Percentiles rank a stretch among this genome's conserved stretches.
These are phyloP conservation scores for Antennarius striatus DNA, from an alignment of 2,113 vertebrate species.

Conservation along the genomic window DNA sequence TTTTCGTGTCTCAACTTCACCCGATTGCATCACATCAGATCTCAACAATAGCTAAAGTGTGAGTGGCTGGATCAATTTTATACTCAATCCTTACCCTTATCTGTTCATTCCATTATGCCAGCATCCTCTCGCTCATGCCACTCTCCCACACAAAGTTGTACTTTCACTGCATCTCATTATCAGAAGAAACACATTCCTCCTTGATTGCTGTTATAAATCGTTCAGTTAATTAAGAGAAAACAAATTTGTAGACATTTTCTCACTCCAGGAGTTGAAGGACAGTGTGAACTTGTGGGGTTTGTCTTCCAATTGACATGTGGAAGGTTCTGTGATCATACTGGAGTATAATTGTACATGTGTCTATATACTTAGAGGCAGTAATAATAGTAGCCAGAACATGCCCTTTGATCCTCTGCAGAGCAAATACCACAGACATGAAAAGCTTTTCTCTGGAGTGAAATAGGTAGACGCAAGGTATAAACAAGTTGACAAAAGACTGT, in stretches of 20 bases:
- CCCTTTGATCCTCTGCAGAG: conserved; percentile 7
- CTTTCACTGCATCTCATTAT: background rate
- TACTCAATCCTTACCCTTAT: conserved; percentile 9
- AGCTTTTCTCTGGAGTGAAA: no score
- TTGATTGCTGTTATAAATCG: no score
- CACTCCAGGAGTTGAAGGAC: no score
- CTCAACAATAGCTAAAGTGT: background rate
- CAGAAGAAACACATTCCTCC: background rate
- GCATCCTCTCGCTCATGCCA: conserved; percentile 4
- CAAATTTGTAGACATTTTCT: no score
- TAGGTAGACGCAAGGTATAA: no score
- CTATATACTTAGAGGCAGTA: background rate
- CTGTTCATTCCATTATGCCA: background rate
- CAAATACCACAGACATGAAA: background rate
- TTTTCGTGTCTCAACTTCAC: conserved; percentile 5
- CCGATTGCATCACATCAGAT: conserved; percentile 13
- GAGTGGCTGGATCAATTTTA: conserved; percentile 33
- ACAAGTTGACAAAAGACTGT: no score
- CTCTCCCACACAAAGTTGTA: background rate
- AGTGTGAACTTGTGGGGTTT: no score
- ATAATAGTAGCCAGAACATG: background rate
- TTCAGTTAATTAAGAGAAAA: background rate
- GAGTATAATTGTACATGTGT: background rate
- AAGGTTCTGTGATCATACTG: no score
- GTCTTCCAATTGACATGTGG: no score